Base-by-base conservation (phyloP, 2,888 invertebrate genomes). In the Helobdella robusta region DNA sequence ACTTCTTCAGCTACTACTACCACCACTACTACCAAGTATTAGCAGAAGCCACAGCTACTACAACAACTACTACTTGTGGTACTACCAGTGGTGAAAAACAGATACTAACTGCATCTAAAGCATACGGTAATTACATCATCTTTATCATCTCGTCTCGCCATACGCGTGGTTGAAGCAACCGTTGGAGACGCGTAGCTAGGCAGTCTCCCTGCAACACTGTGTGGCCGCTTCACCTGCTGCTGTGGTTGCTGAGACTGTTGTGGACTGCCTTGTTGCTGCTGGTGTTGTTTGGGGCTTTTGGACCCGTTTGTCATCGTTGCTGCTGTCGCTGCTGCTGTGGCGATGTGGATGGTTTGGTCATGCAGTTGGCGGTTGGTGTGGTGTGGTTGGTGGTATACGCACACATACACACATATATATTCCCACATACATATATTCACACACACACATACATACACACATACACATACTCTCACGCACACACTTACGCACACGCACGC, bases 161-260 rank as follows among this genome's bases (percentile, higher is more conserved):
- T 40, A 6, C 70, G 66, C 5, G 64, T 66, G 46, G 67, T 65
- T n/a, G 68, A 70, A n/a, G 70, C 62, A 18, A 68, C 67, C 8
- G 71, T 71, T 15, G 65, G 71, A 8, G 67, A 65, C n/a, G 71
- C 69, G 56, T 71, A 71, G 66, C 67, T 66, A 23, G 71, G 71
- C 28, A 68, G 56, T 36, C 67, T 64, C 34, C 71, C 71, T 18
- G 69, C 70, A 28, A 70, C 66, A 63, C 71, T 71, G 66, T 71
- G 71, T 2, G 71, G 71, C n/a, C 71, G 64, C 28, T 62, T 62
- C 4, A 50, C 32, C 8, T 44, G 34, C n/a, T 30, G 30, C 28
- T 62, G 61, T 48, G n/a, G 61, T 46, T 44, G 28, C 8, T 50
- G 50, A 23, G n/a, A 32, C 30, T 62, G 62, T 25, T 60, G 36